A percentile compares a stretch with the other conserved stretches of the same genome.
These are phyloP conservation scores for Raja brachyura DNA, from an alignment of 2,113 vertebrate species.

Conservation along the genomic window DNA sequence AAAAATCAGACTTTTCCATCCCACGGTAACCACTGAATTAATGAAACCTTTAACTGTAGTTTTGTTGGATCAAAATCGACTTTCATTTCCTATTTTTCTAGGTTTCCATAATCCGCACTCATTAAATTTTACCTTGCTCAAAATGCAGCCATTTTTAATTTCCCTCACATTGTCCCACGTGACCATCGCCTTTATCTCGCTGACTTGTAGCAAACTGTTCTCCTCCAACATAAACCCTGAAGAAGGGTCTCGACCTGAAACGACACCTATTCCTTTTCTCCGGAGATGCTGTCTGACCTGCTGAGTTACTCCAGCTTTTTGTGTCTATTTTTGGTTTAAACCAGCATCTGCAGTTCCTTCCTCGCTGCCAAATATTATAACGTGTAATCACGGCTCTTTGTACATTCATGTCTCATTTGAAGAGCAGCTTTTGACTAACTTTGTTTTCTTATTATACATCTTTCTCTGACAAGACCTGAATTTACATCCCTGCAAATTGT, in stretches of 20 bases:
- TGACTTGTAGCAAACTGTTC: no score
- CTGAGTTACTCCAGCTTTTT: no score
- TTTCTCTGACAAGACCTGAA: not conserved
- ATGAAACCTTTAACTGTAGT: not conserved
- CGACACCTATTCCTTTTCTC: no score
- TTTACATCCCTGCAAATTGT: not conserved
- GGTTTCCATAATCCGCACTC: not conserved
- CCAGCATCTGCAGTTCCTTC: no score
- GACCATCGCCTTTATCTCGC: not conserved
- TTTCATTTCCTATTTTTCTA: not conserved
- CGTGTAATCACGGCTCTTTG: not conserved
- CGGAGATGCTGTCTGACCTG: no score
- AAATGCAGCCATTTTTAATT: not conserved
- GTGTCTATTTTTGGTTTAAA: no score
- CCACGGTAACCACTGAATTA: not conserved
- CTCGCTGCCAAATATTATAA: no score
- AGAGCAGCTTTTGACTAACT: not conserved
- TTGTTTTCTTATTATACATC: not conserved
- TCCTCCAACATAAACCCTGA: no score
- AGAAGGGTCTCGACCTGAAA: no score
- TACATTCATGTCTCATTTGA: not conserved
- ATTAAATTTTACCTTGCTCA: not conserved
- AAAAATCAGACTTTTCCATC: not conserved
- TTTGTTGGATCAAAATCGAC: not conserved
- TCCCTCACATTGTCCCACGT: not conserved